Evolutionary conservation across 2,888 invertebrate genomes (phyloP).

Genomic region (Boloria selene): DNA sequence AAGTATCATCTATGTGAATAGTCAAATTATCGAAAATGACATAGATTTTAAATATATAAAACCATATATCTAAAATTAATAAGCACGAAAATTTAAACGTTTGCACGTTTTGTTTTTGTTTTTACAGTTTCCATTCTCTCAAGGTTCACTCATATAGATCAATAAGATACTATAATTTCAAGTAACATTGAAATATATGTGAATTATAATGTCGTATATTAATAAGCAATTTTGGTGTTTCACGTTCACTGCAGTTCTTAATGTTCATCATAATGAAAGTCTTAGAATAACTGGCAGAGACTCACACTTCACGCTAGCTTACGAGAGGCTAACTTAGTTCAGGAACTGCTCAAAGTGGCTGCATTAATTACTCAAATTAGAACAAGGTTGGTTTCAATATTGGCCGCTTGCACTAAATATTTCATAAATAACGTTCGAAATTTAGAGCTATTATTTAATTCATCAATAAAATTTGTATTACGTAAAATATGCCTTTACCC

Average conservation of each 20-base stretch:
- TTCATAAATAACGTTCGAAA: slow-evolving; percentile 32
- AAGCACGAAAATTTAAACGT: too few species aligned
- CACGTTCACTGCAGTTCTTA: slow-evolving; percentile 21
- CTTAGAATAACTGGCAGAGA: slow-evolving; percentile 38
- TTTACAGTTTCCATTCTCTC: too few species aligned
- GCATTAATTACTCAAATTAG: slow-evolving; percentile 45
- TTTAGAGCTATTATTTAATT: slow-evolving; percentile 37
- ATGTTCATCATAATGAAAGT: slow-evolving; percentile 40
- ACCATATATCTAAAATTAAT: too few species aligned
- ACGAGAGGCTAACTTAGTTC: slow-evolving; percentile 43
- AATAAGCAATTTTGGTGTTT: not conserved
- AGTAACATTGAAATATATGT: too few species aligned
- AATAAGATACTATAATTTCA: too few species aligned
- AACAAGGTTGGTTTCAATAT: slow-evolving; percentile 42
- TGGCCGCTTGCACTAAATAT: slow-evolving; percentile 40
- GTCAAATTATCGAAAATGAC: too few species aligned
- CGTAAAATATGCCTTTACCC: slow-evolving; percentile 38
- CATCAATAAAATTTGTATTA: slow-evolving; percentile 35
- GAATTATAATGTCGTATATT: not conserved
- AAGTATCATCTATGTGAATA: slow-evolving; percentile 22
- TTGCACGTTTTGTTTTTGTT: too few species aligned
- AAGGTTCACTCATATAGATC: too few species aligned
- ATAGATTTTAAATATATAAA: too few species aligned
- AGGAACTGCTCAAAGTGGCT: slow-evolving; percentile 43
- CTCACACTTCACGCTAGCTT: slow-evolving; percentile 41